Percentiles rank a stretch among this genome's conserved stretches.
Evolutionary conservation across 2,888 invertebrate species (phyloP).

Genomic region (Thumatha senex): DNA sequence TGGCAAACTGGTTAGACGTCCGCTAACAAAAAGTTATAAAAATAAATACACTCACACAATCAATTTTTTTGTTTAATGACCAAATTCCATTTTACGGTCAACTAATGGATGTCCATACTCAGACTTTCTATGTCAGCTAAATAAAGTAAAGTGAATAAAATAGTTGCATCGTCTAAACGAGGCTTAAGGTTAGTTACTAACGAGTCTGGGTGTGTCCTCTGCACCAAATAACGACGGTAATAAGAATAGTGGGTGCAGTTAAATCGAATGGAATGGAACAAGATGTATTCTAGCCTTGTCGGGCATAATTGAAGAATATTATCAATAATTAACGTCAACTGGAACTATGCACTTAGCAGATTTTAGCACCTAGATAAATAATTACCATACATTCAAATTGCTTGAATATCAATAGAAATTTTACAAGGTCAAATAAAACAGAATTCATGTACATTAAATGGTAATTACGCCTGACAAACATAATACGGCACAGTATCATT

Average conservation of each 20-base stretch:
- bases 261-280: conserved; percentile 60
- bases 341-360: conserved; percentile 12
- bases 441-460: conserved; percentile 27
- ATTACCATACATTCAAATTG: neutral
- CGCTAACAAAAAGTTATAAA: too few species aligned
- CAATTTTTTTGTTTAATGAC: too few species aligned
- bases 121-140: too few species aligned
- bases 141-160: conserved; percentile 4
- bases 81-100: too few species aligned
- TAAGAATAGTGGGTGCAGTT: conserved; percentile 77
- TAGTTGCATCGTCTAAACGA: conserved; percentile 52
- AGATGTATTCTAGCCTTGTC: conserved; percentile 38
- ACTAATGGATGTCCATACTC: conserved; percentile 20
- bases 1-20: too few species aligned
- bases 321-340: conserved; percentile 34
- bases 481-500: conserved; percentile 22
- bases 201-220: conserved; percentile 78
- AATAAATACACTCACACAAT: too few species aligned
- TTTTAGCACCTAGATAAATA: neutral
- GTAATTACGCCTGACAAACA: conserved; percentile 24
- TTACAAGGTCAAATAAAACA: conserved; percentile 22
- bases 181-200: conserved; percentile 72
- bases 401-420: conserved; percentile 15
- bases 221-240: conserved; percentile 72
- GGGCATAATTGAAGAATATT: conserved; percentile 47